Evolutionary conservation across 1,140 invertebrate species (phyloP), one percentile per base, ranked within the genome.

Genomic region (Holotrichia oblita): DNA sequence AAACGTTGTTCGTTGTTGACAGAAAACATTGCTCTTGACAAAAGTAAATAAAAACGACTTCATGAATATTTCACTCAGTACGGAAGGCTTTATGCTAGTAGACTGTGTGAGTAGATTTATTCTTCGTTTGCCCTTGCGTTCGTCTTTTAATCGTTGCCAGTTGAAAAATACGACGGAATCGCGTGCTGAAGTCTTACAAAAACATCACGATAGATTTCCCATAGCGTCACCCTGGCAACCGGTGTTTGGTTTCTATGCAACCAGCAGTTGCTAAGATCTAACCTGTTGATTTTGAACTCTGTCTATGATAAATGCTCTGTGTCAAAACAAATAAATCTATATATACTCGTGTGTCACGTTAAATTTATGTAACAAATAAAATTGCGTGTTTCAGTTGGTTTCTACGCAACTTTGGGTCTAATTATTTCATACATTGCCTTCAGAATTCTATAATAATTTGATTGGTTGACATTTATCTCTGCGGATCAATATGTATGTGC

Each of bases 71-170:
- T 55, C 48, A 6, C 14, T 17, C n/a, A 4, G 12, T 55, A 17
- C 48, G 48, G 17, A 17, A 14, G 14, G 6, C 14, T 55, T 55
- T 14, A 55, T 55, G 6, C 48, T 55, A n/a, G 48, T 55, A 55
- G 48, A 55, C 48, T 55, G 12, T 34, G 27, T 34, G 27, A 34
- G 27, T n/a, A 55, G 48, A 55, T 14, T n/a, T 17, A 7, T 55
- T 17, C 48, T 55, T 17, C 48, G 12, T 17, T 55, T 17, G 48
- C 14, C n/a, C 14, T 55, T 17, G 48, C 48, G 48, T 55, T 55
- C n/a, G 48, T 55, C 17, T 55, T 55, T 55, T 55, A 55, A 55
- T 55, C 48, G 14, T 55, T 55, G 48, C 6, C 48, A n/a, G 48
- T 55, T 55, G 48, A 55, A 55, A 55, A 55, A 17, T 55, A 55